These are phyloP conservation scores for Neotragus pygmaeus DNA, from an alignment of 2,113 vertebrate genomes.

Conservation along the genomic window DNA sequence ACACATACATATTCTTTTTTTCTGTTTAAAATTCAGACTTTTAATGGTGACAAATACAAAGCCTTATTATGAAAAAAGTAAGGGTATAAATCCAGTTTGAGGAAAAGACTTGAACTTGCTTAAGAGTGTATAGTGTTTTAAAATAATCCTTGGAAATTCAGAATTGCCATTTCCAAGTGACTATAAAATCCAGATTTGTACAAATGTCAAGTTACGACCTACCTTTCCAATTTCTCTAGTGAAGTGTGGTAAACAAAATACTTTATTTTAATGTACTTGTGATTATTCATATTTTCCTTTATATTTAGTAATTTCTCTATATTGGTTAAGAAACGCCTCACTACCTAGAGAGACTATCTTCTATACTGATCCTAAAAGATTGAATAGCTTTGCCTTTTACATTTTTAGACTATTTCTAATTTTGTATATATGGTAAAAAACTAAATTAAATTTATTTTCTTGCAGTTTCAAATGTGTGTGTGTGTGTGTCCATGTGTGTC, in stretches of 20 bases:
- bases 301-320: background rate
- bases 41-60: conserved; percentile 80
- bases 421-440: background rate
- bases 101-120: background rate
- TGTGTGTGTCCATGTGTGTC: background rate
- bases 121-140: background rate
- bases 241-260: background rate
- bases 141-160: background rate
- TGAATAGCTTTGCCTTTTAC: background rate
- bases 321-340: background rate
- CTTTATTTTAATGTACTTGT: background rate
- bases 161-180: background rate
- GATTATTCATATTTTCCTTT: background rate
- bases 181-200: background rate
- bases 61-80: background rate
- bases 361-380: background rate
- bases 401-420: background rate
- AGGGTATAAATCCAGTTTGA: background rate
- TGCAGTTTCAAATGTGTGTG: background rate
- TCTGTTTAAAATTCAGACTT: conserved; percentile 82
- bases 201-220: background rate
- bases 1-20: background rate
- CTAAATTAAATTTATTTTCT: background rate
- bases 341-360: background rate
- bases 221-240: background rate